These are phyloP conservation scores for Propsilocerus akamusi DNA, from an alignment of 1,140 invertebrate genomes.

Conservation along the genomic window DNA sequence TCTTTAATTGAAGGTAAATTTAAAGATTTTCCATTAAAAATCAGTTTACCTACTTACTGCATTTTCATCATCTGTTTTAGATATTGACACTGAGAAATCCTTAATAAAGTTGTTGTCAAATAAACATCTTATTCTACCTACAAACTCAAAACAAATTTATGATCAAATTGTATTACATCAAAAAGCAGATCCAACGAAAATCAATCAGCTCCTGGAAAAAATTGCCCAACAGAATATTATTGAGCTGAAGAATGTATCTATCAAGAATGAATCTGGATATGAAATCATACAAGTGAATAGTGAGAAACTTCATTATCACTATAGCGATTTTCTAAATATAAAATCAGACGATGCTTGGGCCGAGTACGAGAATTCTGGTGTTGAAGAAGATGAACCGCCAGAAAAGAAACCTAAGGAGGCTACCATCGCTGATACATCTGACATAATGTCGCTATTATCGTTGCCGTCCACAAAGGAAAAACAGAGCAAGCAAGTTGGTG, in stretches of 20 bases:
- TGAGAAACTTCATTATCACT: conserved; percentile 17
- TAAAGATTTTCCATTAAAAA: neutral
- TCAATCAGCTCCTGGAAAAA: conserved; percentile 68
- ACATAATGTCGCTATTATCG: conserved; percentile 54
- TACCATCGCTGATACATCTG: conserved; percentile 22
- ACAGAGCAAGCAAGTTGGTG: conserved; percentile 86
- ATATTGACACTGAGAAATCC: conserved; percentile 42
- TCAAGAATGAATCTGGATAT: conserved; percentile 32
- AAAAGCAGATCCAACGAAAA: conserved; percentile 36
- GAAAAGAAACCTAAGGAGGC: conserved; percentile 16
- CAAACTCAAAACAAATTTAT: conserved; percentile 47
- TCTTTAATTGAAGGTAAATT: conserved; percentile 15
- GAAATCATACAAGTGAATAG: conserved; percentile 42
- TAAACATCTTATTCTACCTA: conserved; percentile 54
- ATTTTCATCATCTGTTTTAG: conserved; percentile 15
- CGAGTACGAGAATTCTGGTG: conserved; percentile 15
- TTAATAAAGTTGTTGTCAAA: conserved; percentile 59
- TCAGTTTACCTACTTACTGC: neutral
- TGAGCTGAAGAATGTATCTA: conserved; percentile 41
- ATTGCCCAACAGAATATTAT: conserved; percentile 76
- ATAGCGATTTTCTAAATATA: conserved; percentile 16
- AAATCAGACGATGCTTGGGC: conserved; percentile 44
- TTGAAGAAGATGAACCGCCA: conserved; percentile 12
- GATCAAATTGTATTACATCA: conserved; percentile 37
- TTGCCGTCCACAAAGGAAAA: conserved; percentile 89